Conservation (phyloP, 2,797 vertebrate species). For the Aldrovandia affinis region DNA sequence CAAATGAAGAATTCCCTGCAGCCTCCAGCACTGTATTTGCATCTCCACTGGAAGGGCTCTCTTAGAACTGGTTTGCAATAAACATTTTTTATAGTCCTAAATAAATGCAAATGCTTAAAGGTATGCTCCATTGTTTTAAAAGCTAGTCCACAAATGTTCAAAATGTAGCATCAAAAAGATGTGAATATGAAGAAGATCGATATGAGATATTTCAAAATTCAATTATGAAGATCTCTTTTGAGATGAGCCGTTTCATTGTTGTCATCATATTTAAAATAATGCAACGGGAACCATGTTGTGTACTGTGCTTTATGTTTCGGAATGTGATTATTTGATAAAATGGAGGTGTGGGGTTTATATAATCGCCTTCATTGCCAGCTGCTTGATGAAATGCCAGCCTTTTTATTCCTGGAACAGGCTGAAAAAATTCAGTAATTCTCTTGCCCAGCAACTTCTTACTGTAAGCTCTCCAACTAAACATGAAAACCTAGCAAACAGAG, state of each 20-base stretch:
- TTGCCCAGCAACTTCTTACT: neutral
- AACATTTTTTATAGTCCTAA: constrained; percentile 34
- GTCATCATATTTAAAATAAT: too few species aligned
- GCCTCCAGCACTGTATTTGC: constrained; percentile 51
- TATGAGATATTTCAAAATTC: too few species aligned
- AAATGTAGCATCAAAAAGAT: neutral
- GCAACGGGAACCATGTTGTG: too few species aligned
- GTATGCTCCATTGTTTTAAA: constrained; percentile 31
- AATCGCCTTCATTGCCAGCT: neutral
- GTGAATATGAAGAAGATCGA: too few species aligned
- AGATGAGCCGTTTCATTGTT: too few species aligned
- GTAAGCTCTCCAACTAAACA: neutral
- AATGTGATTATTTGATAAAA: neutral
- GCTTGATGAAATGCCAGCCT: neutral
- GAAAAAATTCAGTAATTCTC: neutral
- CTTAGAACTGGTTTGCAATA: constrained; percentile 60
- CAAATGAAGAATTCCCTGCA: constrained; percentile 66
- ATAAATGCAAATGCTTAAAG: constrained; percentile 58
- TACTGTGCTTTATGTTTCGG: too few species aligned
- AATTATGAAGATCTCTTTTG: too few species aligned
- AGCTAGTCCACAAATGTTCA: neutral
- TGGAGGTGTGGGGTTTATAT: neutral
- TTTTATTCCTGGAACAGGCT: neutral
- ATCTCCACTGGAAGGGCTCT: constrained; percentile 51
- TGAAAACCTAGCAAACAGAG: neutral